Percentiles rank a stretch among this genome's conserved stretches.
These are phyloP conservation scores for Astyanax mexicanus DNA, from an alignment of 2,797 vertebrate species.

Conservation along the genomic window DNA sequence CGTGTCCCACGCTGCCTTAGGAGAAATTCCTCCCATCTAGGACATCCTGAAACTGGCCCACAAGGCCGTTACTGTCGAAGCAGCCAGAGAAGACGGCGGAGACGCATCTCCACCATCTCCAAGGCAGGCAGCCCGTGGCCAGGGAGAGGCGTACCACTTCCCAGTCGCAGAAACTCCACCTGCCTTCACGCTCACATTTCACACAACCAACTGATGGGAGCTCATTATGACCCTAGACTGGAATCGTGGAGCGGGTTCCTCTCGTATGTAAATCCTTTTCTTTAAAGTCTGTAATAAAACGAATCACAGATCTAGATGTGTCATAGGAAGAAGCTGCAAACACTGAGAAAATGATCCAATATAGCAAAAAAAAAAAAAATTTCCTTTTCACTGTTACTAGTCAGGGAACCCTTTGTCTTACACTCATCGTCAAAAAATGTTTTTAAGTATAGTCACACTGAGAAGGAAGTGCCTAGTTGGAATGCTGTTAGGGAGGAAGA, in stretches of 20 bases:
- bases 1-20: slow-evolving; percentile 81
- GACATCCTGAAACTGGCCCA: slow-evolving; percentile 67
- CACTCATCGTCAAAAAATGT: no score
- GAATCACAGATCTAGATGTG: no score
- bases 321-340: no score
- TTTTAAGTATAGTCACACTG: no score
- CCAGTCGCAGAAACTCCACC: slow-evolving; percentile 68
- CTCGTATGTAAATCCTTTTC: slow-evolving; percentile 82
- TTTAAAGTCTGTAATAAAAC: neutral
- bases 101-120: slow-evolving; percentile 71
- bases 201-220: slow-evolving; percentile 62
- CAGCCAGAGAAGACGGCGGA: slow-evolving; percentile 63
- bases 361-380: no score
- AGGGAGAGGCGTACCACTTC: slow-evolving; percentile 56
- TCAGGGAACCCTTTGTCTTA: no score
- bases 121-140: slow-evolving; percentile 73
- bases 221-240: slow-evolving; percentile 63
- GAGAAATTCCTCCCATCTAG: slow-evolving; percentile 79
- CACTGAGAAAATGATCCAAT: no score
- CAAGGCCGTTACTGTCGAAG: slow-evolving; percentile 60
- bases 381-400: no score
- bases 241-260: slow-evolving; percentile 85
- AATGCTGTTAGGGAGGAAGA: no score
- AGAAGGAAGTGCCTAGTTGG: no score
- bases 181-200: slow-evolving; percentile 67